These are phyloP conservation scores for Resseliella maxima DNA, from an alignment of 2,888 invertebrate genomes.

Conservation along the genomic window DNA sequence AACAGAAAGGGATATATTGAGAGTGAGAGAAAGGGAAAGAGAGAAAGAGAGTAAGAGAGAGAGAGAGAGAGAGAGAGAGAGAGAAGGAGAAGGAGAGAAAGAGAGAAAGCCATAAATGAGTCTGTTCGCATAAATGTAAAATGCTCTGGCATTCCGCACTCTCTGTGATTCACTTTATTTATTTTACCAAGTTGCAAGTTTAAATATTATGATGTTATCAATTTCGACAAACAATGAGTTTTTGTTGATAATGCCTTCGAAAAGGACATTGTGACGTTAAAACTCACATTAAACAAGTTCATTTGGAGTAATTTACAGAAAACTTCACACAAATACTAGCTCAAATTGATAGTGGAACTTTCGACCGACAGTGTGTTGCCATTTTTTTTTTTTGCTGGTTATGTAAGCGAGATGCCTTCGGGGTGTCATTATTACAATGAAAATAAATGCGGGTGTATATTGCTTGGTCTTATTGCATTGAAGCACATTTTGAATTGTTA, in stretches of 20 bases:
- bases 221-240: conserved; percentile 47
- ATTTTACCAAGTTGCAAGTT: conserved; percentile 20
- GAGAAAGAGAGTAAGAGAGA: background rate
- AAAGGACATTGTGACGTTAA: conserved; percentile 33
- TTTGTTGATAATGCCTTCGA: conserved; percentile 44
- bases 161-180: conserved; percentile 1
- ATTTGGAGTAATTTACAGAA: conserved; percentile 45
- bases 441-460: background rate
- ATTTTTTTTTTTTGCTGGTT: background rate
- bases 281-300: conserved; percentile 50
- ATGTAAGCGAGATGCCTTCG: background rate
- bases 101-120: too few species aligned
- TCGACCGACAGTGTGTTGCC: background rate
- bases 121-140: background rate
- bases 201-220: conserved; percentile 48
- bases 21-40: background rate
- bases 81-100: too few species aligned
- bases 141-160: background rate
- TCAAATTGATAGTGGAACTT: conserved; percentile 33
- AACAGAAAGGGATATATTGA: too few species aligned
- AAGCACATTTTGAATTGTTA: background rate
- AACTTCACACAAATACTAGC: background rate
- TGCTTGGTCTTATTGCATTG: background rate
- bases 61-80: too few species aligned
- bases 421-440: conserved; percentile 49